phyloP scores from a whole-genome alignment of 2,888 invertebrate genomes.

The Drosophila helvetica region DNA sequence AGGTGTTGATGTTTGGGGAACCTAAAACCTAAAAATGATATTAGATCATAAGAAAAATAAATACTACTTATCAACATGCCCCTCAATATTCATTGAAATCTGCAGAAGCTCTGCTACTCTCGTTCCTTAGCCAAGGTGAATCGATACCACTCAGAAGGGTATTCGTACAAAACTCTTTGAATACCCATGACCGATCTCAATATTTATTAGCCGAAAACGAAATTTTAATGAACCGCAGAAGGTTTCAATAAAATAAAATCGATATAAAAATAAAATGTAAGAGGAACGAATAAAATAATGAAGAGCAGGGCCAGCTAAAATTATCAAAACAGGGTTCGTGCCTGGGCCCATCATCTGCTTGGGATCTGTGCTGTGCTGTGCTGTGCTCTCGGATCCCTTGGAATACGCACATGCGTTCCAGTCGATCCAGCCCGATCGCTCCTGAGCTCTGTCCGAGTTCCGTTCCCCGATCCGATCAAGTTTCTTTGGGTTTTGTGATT shows the following conservation, averaged over 20 bases:
- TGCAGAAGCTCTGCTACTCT: too few relatives aligned
- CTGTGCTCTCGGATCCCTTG: slow-evolving; percentile 8
- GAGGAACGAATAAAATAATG: slow-evolving; percentile 62
- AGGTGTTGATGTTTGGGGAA: too few relatives aligned
- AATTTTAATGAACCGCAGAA: slow-evolving; percentile 82
- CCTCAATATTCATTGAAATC: too few relatives aligned
- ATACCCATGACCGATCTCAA: slow-evolving; percentile 39
- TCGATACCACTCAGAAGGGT: slow-evolving; percentile 20
- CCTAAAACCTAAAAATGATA: too few relatives aligned
- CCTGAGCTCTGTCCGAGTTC: background rate
- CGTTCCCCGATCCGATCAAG: slow-evolving; percentile 64
- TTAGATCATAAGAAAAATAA: background rate
- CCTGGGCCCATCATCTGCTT: slow-evolving; percentile 48
- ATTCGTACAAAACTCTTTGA: slow-evolving; percentile 18
- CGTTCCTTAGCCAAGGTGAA: background rate
- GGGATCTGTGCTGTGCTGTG: too few relatives aligned
- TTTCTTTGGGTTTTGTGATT: slow-evolving; percentile 69
- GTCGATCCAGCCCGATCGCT: slow-evolving; percentile 10
- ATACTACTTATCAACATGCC: background rate
- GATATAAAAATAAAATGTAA: slow-evolving; percentile 58
- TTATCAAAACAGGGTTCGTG: slow-evolving; percentile 64
- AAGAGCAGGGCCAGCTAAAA: slow-evolving; percentile 46
- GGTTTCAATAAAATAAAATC: slow-evolving; percentile 67
- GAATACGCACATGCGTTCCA: slow-evolving; percentile 54
- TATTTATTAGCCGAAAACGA: slow-evolving; percentile 82